These are phyloP conservation scores for Aulostomus chinensis DNA, from an alignment of 2,797 vertebrate genomes.

Conservation along the genomic window DNA sequence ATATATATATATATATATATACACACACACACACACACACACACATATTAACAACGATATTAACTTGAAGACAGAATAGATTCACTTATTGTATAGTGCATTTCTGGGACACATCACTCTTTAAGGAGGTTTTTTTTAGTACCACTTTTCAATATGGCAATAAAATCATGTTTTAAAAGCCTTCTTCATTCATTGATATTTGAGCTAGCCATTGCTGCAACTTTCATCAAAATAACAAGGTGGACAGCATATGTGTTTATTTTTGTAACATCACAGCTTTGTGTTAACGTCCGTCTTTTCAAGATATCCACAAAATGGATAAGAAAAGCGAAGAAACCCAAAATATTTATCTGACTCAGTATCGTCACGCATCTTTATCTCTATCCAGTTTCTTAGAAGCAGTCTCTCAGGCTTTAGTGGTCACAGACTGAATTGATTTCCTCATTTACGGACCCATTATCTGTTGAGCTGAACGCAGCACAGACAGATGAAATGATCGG, in stretches of 20 bases:
- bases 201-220: background rate
- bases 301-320: background rate
- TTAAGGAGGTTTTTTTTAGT: background rate
- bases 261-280: background rate
- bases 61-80: too few relatives aligned
- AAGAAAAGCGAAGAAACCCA: conserved; percentile 1
- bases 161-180: background rate
- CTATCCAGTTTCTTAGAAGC: background rate
- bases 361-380: conserved; percentile 3
- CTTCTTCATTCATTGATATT: background rate
- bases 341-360: conserved; percentile 3
- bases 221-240: background rate
- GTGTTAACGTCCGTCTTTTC: too few relatives aligned
- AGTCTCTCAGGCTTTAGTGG: conserved; percentile 9
- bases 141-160: background rate
- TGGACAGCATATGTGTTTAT: background rate
- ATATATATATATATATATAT: too few relatives aligned
- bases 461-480: background rate
- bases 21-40: too few relatives aligned
- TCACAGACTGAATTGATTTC: conserved; percentile 17
- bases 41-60: too few relatives aligned
- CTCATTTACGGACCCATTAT: conserved; percentile 1
- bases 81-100: too few relatives aligned
- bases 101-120: too few relatives aligned
- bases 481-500: background rate